Conservation (phyloP, 2,113 vertebrate genomes). For the Piprites chloris region DNA sequence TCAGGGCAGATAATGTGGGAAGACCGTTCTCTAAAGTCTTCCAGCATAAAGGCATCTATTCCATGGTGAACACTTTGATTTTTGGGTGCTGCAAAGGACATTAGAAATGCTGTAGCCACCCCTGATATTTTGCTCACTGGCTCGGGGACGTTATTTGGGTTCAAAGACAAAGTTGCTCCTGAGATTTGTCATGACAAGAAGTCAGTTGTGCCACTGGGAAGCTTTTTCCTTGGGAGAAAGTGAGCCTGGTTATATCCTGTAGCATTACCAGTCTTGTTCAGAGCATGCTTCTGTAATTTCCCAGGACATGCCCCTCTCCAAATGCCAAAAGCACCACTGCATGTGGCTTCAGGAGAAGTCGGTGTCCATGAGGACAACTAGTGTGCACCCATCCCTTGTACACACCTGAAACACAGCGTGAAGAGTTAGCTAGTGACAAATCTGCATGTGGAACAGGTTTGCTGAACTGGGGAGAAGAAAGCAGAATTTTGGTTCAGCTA, state of each 20-base stretch:
- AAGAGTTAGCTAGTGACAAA: not conserved
- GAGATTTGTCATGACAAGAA: not conserved
- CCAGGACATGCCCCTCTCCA: not conserved
- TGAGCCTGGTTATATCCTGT: not conserved
- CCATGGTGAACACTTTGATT: not conserved
- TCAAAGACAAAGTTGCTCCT: not conserved
- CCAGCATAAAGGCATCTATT: not conserved
- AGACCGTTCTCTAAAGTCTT: not conserved
- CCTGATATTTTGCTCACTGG: not conserved
- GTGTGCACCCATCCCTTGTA: not conserved
- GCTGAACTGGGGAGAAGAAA: not conserved
- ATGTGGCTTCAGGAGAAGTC: not conserved
- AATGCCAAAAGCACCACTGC: rapidly evolving
- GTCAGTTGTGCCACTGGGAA: not conserved
- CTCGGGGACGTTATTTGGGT: not conserved
- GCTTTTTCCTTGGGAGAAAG: not conserved
- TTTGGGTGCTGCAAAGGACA: not conserved
- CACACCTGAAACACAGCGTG: rapidly evolving
- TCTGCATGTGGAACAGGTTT: not conserved
- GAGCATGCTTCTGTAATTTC: not conserved
- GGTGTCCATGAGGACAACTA: not conserved
- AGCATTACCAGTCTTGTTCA: rapidly evolving
- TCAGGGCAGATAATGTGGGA: not conserved
- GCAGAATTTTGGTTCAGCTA: not conserved
- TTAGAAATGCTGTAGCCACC: not conserved